Base-by-base conservation (phyloP, 1,140 invertebrate genomes). In the Hypothenemus hampei region DNA sequence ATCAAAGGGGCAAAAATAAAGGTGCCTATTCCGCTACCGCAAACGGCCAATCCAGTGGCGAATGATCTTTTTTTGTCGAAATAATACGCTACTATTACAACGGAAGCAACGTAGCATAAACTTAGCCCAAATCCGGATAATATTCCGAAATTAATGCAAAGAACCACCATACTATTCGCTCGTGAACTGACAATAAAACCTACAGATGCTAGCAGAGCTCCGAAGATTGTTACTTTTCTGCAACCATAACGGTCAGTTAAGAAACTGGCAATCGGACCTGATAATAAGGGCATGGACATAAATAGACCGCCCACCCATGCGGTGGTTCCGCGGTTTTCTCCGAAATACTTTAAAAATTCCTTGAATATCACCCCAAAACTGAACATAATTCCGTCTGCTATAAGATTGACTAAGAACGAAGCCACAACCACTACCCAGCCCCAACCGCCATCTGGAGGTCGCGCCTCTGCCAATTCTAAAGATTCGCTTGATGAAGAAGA, bases 11-110 rank as follows among this genome's bases (percentile, higher is more conserved):
- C 87, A 70, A 95, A 93, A 43, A 96, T 81, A 67, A 96, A 93
- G 0, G 92, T 95, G 1, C 93, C 87, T 33, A 90, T 87, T 5
- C 88, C 88, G 64, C 87, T 91, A 0, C 92, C 92, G 66, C 91
- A 93, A 1, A 95, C 91, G 0, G 92, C 89, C 18, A 97, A 77
- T 1, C 94, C 94, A 0, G 93, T 97, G 0, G 94, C 94, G 35
- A 97, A 80, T 0, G 92, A 94, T 41, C 93, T 75, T 65, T 82
- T 86, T 62, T 89, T 89, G 62, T 97, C 93, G 70, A 98, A 98
- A 70, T 97, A 98, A 68, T 94, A 95, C 1, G 93, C 92, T 3
- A 98, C 93, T 59, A 93, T 92, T 0, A 97, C 93, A 1, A 92
- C 87, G 0, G 89, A 88, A 1, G 91, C 86, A 1, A 95, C 90